A percentile compares a stretch with the other conserved stretches of the same genome.
Evolutionary conservation across 2,797 vertebrate species (phyloP).

Genomic region (Acestrorhynchus altus): DNA sequence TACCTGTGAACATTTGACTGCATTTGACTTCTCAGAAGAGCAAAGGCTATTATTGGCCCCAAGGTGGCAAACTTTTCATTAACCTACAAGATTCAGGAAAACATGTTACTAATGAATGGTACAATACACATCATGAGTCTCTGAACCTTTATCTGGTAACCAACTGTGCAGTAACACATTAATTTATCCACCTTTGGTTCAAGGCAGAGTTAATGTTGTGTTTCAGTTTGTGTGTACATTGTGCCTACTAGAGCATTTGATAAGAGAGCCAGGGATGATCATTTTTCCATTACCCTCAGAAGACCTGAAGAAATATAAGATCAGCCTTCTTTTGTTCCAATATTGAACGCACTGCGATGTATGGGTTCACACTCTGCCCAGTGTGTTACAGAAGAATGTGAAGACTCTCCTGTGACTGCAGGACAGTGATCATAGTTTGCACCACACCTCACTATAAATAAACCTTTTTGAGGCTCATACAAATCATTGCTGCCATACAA

Average conservation of each 20-base stretch:
- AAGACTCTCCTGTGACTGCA: neutral
- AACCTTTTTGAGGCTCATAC: too few species aligned
- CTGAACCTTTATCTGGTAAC: neutral
- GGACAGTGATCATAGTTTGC: too few species aligned
- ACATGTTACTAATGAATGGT: neutral
- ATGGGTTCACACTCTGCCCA: neutral
- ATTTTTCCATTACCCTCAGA: neutral
- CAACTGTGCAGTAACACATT: neutral
- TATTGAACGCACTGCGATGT: neutral
- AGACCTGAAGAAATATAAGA: neutral
- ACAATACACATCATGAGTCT: neutral
- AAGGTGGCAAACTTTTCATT: slow-evolving; percentile 41
- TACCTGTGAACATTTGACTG: too few species aligned
- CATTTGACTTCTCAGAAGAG: too few species aligned
- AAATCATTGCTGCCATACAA: too few species aligned
- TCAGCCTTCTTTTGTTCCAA: neutral
- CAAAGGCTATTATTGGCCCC: neutral
- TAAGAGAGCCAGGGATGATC: neutral
- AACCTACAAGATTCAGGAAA: slow-evolving; percentile 3
- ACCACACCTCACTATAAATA: too few species aligned
- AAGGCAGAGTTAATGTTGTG: neutral
- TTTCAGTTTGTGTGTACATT: neutral
- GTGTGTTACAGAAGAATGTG: neutral
- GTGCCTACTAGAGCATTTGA: neutral
- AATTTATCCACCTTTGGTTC: neutral